These are phyloP conservation scores for Chlamydotis undulata DNA, from an alignment of 2,113 vertebrate species.

Conservation along the genomic window DNA sequence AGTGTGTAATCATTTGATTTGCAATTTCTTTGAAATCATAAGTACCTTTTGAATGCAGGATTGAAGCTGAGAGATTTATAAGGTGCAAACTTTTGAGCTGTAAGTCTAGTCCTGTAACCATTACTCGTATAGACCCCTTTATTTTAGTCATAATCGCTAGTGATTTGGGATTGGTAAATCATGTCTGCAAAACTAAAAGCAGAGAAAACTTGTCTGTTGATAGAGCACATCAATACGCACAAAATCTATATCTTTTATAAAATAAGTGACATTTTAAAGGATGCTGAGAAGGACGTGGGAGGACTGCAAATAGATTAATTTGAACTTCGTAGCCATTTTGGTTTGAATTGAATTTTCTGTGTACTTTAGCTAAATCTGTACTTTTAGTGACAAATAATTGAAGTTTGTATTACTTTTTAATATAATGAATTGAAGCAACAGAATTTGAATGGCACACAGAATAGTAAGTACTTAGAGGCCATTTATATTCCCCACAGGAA, in stretches of 20 bases:
- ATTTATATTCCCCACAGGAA: slow-evolving; percentile 35
- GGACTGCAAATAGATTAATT: not conserved
- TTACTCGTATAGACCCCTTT: not conserved
- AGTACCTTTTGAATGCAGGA: slow-evolving; percentile 20
- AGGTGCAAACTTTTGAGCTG: not conserved
- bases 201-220: not conserved
- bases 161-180: not conserved
- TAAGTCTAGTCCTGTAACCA: not conserved
- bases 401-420: slow-evolving; percentile 9
- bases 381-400: not conserved
- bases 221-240: not conserved
- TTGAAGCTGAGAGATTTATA: slow-evolving; percentile 9
- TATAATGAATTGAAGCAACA: slow-evolving; percentile 16
- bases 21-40: slow-evolving; percentile 34
- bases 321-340: not conserved
- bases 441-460: not conserved
- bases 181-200: not conserved
- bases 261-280: slow-evolving; percentile 11
- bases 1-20: slow-evolving; percentile 46
- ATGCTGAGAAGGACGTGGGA: not conserved
- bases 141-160: not conserved
- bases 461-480: not conserved
- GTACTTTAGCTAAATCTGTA: slow-evolving; percentile 1
- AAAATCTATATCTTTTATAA: not conserved
- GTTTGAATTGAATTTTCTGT: slow-evolving; percentile 5